Conservation (phyloP, 2,113 vertebrate genomes). For the Leucosticte australis region DNA sequence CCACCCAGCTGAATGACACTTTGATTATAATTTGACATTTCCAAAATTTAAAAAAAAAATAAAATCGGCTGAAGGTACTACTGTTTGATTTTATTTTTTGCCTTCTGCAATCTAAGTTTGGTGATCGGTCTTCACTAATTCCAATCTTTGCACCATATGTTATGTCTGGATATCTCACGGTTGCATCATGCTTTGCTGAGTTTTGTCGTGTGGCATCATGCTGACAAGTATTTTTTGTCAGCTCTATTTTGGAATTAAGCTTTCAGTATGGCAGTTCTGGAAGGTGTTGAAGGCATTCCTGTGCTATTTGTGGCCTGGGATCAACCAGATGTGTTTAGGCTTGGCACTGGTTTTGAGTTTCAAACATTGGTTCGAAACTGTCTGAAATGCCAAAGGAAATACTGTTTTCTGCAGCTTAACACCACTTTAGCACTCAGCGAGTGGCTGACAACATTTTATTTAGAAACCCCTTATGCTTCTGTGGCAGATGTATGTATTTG, state of each 20-base stretch:
- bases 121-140: slow-evolving; percentile 59
- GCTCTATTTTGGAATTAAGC: slow-evolving; percentile 90
- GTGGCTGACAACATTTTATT: slow-evolving; percentile 75
- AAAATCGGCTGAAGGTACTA: slow-evolving; percentile 19
- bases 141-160: slow-evolving; percentile 59
- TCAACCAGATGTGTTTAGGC: slow-evolving; percentile 86
- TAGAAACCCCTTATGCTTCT: slow-evolving; percentile 67
- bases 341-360: slow-evolving; percentile 80
- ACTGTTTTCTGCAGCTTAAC: slow-evolving; percentile 74
- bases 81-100: slow-evolving; percentile 61
- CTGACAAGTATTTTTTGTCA: slow-evolving; percentile 82
- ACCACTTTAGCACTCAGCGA: slow-evolving; percentile 76
- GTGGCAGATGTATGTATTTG: slow-evolving; percentile 51
- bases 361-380: slow-evolving; percentile 79
- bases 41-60: neutral
- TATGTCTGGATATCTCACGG: slow-evolving; percentile 67
- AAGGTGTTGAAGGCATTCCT: slow-evolving; percentile 89
- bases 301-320: slow-evolving; percentile 89
- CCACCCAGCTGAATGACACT: slow-evolving; percentile 1
- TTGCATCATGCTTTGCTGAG: slow-evolving; percentile 82
- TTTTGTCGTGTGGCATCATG: slow-evolving; percentile 77
- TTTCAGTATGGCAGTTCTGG: slow-evolving; percentile 85
- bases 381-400: slow-evolving; percentile 81
- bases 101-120: slow-evolving; percentile 62
- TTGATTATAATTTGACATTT: slow-evolving; percentile 48